Percentiles rank a stretch among this genome's conserved stretches.
These are phyloP conservation scores for Pegoplata infirma DNA, from an alignment of 2,888 invertebrate genomes.

Conservation along the genomic window DNA sequence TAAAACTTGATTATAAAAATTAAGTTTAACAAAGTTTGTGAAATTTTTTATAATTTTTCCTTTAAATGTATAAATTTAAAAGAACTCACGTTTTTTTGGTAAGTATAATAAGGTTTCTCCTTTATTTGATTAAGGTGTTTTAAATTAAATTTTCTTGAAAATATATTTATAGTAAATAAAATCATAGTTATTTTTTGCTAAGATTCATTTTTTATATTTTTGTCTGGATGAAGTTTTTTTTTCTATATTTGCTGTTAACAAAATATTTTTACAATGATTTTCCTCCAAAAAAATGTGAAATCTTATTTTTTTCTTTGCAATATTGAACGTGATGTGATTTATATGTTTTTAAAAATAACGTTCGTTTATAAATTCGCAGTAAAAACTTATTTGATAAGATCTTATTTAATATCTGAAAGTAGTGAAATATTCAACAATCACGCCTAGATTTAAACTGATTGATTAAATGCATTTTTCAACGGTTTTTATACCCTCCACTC, in stretches of 20 bases:
- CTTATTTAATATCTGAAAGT: background rate
- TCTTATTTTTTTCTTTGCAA: slow-evolving; percentile 41
- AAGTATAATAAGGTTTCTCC: background rate
- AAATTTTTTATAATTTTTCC: background rate
- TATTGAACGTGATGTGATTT: slow-evolving; percentile 63
- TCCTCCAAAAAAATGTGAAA: slow-evolving; percentile 57
- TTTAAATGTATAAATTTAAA: background rate
- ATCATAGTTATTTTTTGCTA: slow-evolving; percentile 12
- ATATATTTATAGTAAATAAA: slow-evolving; percentile 14
- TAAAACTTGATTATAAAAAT: no score
- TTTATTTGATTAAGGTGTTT: slow-evolving; percentile 4
- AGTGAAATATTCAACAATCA: background rate
- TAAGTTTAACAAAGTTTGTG: background rate
- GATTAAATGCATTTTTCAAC: background rate
- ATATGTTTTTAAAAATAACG: slow-evolving; percentile 15
- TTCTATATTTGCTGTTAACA: slow-evolving; percentile 3
- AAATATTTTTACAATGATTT: slow-evolving; percentile 7
- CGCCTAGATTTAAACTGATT: background rate
- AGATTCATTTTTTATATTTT: slow-evolving; percentile 10
- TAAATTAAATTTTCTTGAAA: slow-evolving; percentile 26
- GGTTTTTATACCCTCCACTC: no score
- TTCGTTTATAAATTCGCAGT: background rate
- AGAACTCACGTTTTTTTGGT: slow-evolving; percentile 20
- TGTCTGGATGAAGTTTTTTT: background rate
- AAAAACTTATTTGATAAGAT: background rate